Evolutionary conservation across 2,113 vertebrate genomes (phyloP).

Genomic region (Myxocyprinus asiaticus): DNA sequence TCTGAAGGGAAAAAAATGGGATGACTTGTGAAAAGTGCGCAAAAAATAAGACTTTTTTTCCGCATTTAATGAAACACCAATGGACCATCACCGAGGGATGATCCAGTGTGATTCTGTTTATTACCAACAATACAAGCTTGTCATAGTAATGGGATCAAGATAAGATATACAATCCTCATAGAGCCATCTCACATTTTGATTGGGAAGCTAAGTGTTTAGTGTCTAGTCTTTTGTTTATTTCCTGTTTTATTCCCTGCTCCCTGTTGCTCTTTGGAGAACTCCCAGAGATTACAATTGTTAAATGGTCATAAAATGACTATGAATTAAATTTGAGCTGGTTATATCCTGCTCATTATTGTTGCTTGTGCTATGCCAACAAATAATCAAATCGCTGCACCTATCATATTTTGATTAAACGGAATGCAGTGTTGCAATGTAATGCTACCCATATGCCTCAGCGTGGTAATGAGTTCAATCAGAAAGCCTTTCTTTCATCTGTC

Average conservation of each 20-base stretch:
- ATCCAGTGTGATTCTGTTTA: not conserved
- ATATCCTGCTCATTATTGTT: constrained; percentile 24
- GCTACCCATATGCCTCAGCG: not conserved
- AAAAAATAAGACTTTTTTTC: too few relatives aligned
- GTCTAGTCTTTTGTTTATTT: too few relatives aligned
- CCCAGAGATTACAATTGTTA: constrained; percentile 3
- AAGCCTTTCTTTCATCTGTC: constrained; percentile 27
- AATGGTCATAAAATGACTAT: constrained; percentile 23
- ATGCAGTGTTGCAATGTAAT: not conserved
- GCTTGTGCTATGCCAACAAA: constrained; percentile 24
- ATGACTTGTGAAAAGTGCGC: too few relatives aligned
- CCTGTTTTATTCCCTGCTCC: not conserved
- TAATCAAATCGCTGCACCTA: constrained; percentile 30
- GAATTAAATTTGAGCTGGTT: constrained; percentile 29
- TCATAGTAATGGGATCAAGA: not conserved
- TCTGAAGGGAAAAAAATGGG: too few relatives aligned
- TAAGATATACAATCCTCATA: not conserved
- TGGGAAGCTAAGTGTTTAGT: too few relatives aligned
- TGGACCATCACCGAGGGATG: not conserved
- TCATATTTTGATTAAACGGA: constrained; percentile 30
- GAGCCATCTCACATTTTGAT: too few relatives aligned
- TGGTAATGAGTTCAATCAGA: constrained; percentile 41
- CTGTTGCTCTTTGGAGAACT: not conserved
- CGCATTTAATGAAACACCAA: too few relatives aligned
- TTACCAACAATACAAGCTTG: not conserved